Evolutionary conservation across 1,140 invertebrate species (phyloP).

Genomic region (Bombus polaris): DNA sequence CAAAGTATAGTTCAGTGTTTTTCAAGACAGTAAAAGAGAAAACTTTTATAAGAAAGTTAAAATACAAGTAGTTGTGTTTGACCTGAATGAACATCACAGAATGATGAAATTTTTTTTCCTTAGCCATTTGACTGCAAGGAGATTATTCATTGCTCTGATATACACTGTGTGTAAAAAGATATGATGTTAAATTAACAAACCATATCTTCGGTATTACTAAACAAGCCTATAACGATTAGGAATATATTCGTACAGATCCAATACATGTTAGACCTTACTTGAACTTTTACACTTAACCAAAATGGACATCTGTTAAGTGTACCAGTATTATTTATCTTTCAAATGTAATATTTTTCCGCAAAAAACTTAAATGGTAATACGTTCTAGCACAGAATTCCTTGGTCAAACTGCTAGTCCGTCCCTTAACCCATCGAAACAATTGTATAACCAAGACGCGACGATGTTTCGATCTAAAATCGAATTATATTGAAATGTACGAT

Average conservation of each 20-base stretch:
- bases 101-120: conserved; percentile 6
- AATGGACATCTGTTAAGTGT: conserved; percentile 12
- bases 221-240: not conserved
- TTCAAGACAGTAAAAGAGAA: conserved; percentile 64
- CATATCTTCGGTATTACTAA: conserved; percentile 38
- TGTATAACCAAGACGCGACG: conserved; percentile 19
- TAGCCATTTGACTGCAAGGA: conserved; percentile 27
- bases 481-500: conserved; percentile 27
- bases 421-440: conserved; percentile 49
- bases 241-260: conserved; percentile 5
- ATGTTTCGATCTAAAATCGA: conserved; percentile 47
- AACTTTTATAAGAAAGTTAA: not conserved
- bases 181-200: conserved; percentile 32
- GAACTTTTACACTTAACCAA: conserved; percentile 43
- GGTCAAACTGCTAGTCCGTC: conserved; percentile 61
- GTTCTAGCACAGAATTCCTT: conserved; percentile 51
- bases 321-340: conserved; percentile 24
- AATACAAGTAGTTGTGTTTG: conserved; percentile 18
- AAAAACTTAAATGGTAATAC: conserved; percentile 18
- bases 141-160: conserved; percentile 40
- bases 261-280: not conserved
- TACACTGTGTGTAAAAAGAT: conserved; percentile 21
- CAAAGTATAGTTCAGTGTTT: conserved; percentile 75
- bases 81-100: conserved; percentile 6
- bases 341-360: not conserved